Conservation (phyloP, 2,888 invertebrate genomes). For the Drosophila borborema region DNA sequence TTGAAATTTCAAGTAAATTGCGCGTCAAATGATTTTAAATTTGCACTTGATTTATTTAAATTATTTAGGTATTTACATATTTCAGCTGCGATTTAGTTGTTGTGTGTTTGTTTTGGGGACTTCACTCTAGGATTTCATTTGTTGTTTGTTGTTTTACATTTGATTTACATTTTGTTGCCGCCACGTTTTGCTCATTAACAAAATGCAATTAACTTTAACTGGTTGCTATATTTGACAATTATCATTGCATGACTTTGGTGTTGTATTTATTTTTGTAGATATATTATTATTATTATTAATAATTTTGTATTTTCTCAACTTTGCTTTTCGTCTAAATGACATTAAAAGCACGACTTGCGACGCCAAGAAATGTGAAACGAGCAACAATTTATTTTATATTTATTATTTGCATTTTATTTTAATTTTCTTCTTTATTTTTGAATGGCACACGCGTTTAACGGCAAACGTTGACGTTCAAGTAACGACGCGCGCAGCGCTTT, state of each 20-base stretch:
- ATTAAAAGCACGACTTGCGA: constrained; percentile 48
- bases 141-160: constrained; percentile 42
- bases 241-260: constrained; percentile 59
- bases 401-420: constrained; percentile 4
- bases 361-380: constrained; percentile 50
- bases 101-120: constrained; percentile 38
- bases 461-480: constrained; percentile 41
- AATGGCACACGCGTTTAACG: constrained; percentile 69
- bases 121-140: constrained; percentile 51
- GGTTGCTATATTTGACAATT: constrained; percentile 49
- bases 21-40: constrained; percentile 52
- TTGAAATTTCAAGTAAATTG: constrained; percentile 3
- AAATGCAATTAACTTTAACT: constrained; percentile 60
- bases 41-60: constrained; percentile 31
- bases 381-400: constrained; percentile 24
- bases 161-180: constrained; percentile 76
- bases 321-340: constrained; percentile 49
- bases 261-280: constrained; percentile 22
- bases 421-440: constrained; percentile 11
- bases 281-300: constrained; percentile 29
- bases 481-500: constrained; percentile 51
- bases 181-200: constrained; percentile 73
- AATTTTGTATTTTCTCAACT: constrained; percentile 18
- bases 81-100: constrained; percentile 29
- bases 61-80: constrained; percentile 60